These are phyloP conservation scores for Nothobranchius furzeri DNA, from an alignment of 2,113 vertebrate genomes.

Conservation along the genomic window DNA sequence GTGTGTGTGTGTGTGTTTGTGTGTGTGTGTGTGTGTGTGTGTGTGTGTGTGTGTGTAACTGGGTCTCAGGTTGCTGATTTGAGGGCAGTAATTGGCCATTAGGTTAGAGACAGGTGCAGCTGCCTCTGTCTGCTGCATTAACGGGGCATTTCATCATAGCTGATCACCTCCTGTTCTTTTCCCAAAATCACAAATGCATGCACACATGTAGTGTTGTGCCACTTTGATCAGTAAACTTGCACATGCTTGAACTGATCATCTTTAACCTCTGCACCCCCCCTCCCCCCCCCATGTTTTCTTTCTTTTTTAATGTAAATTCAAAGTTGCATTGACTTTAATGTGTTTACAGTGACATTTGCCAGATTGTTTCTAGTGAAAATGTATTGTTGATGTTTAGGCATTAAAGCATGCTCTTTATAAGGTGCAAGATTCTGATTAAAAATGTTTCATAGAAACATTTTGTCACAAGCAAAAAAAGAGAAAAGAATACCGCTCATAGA, in stretches of 20 bases:
- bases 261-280: not conserved
- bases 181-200: conserved; percentile 35
- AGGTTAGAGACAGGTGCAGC: conserved; percentile 77
- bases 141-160: conserved; percentile 79
- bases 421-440: conserved; percentile 3
- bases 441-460: conserved; percentile 11
- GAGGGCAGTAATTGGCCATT: conserved; percentile 80
- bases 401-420: conserved; percentile 14
- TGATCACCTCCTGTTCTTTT: conserved; percentile 67
- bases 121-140: conserved; percentile 69
- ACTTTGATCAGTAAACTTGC: not conserved
- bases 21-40: not conserved
- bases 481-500: not conserved
- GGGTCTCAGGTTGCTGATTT: conserved; percentile 78
- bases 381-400: not conserved
- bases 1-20: too few species aligned
- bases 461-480: not conserved
- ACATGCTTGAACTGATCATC: not conserved
- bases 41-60: not conserved
- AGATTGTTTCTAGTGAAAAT: not conserved
- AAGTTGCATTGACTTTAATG: not conserved
- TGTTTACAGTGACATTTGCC: not conserved
- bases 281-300: not conserved
- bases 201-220: not conserved
- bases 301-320: not conserved